Conservation (phyloP, 2,113 vertebrate genomes). For the Chloropsis cyanopogon region DNA sequence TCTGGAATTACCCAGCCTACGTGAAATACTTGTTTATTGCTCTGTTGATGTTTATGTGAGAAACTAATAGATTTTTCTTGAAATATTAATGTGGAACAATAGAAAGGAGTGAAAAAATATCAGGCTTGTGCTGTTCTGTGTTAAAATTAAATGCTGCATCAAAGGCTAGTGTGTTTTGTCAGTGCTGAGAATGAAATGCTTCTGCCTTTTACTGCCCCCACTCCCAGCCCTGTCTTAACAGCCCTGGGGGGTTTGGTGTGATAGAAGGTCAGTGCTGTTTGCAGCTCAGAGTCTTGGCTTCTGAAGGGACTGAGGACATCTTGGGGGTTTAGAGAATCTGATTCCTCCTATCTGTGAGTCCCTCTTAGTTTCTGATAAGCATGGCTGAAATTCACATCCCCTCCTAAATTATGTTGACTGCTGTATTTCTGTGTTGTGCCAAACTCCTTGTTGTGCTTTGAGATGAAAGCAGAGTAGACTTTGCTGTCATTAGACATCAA, state of each 20-base stretch:
- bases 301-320: background rate
- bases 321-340: background rate
- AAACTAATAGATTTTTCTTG: slow-evolving; percentile 14
- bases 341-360: background rate
- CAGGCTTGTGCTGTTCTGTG: background rate
- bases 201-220: background rate
- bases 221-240: background rate
- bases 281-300: background rate
- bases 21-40: slow-evolving; percentile 3
- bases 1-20: background rate
- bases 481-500: background rate
- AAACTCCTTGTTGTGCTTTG: background rate
- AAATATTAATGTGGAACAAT: slow-evolving; percentile 18
- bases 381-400: background rate
- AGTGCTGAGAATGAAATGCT: background rate
- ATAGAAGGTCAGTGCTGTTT: background rate
- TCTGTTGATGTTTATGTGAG: slow-evolving; percentile 7
- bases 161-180: background rate
- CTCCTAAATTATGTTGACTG: background rate
- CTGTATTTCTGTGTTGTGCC: background rate
- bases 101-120: background rate
- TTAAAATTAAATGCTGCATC: background rate
- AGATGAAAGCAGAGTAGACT: background rate
- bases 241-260: background rate
- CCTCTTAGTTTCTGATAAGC: background rate